A percentile compares a stretch with the other conserved stretches of the same genome.
Evolutionary conservation across 1,140 invertebrate species (phyloP).

Genomic region (Yoshiicerus persimilis): DNA sequence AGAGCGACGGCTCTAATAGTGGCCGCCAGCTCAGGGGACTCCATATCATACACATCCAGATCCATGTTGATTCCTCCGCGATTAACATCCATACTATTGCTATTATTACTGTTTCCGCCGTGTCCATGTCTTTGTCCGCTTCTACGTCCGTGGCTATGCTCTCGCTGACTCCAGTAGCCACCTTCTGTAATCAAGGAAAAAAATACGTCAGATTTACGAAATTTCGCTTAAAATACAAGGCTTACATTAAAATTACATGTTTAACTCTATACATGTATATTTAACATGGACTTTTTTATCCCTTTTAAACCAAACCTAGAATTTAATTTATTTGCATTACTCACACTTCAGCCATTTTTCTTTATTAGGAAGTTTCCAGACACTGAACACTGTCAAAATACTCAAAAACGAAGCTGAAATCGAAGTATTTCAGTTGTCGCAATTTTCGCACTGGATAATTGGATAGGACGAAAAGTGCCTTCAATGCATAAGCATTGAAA

Average conservation of each 20-base stretch:
- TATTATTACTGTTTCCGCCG: not conserved
- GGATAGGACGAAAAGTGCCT: not conserved
- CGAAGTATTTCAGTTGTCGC: not conserved
- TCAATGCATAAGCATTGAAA: not conserved
- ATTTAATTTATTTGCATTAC: not conserved
- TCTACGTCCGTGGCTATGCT: not conserved
- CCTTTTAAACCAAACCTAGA: too few relatives aligned
- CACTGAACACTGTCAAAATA: not conserved
- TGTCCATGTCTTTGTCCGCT: not conserved
- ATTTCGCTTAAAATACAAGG: too few relatives aligned
- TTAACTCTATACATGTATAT: too few relatives aligned
- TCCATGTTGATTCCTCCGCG: slow-evolving; percentile 5
- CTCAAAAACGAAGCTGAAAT: not conserved
- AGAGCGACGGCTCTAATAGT: slow-evolving; percentile 61
- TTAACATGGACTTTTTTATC: too few relatives aligned
- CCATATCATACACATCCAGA: slow-evolving; percentile 32
- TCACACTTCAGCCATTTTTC: not conserved
- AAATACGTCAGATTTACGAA: too few relatives aligned
- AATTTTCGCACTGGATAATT: not conserved
- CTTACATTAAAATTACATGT: too few relatives aligned
- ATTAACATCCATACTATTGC: not conserved
- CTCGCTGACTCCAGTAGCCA: slow-evolving; percentile 7
- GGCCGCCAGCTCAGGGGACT: slow-evolving; percentile 42
- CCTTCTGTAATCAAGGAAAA: not conserved
- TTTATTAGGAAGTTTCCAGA: not conserved